These are phyloP conservation scores for Brachystomella parvula DNA, from an alignment of 1,140 invertebrate species.

Conservation along the genomic window DNA sequence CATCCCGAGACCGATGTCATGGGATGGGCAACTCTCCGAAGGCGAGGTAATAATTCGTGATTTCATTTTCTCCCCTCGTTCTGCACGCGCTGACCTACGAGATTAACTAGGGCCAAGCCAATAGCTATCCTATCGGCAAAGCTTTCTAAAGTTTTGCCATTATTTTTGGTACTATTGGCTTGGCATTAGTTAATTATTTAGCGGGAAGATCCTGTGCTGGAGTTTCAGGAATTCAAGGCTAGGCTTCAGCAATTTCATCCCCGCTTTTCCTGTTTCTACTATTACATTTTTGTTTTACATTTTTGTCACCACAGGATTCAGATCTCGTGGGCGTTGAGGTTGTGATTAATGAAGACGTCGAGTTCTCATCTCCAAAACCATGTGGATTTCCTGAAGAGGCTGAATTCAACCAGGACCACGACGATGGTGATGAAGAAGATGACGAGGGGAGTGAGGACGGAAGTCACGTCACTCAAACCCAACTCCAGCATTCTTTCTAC, in stretches of 20 bases:
- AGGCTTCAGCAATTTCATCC: too few species aligned
- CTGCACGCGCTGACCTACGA: background rate
- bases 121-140: too few species aligned
- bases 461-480: background rate
- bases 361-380: slow-evolving; percentile 35
- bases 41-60: slow-evolving; percentile 44
- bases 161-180: too few species aligned
- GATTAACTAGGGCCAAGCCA: too few species aligned
- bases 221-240: too few species aligned
- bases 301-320: too few species aligned
- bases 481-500: slow-evolving; percentile 26
- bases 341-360: slow-evolving; percentile 29
- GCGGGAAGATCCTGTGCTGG: too few species aligned
- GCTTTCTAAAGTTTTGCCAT: too few species aligned
- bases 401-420: background rate
- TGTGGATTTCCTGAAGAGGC: background rate
- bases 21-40: slow-evolving; percentile 81
- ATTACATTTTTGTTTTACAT: too few species aligned
- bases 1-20: slow-evolving; percentile 71
- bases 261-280: too few species aligned
- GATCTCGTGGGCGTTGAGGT: slow-evolving; percentile 27
- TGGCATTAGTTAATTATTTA: too few species aligned
- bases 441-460: background rate
- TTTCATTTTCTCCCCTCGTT: background rate
- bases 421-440: background rate